These are phyloP conservation scores for Gallinago jamesoni DNA, from an alignment of 2,113 vertebrate genomes.

Conservation along the genomic window DNA sequence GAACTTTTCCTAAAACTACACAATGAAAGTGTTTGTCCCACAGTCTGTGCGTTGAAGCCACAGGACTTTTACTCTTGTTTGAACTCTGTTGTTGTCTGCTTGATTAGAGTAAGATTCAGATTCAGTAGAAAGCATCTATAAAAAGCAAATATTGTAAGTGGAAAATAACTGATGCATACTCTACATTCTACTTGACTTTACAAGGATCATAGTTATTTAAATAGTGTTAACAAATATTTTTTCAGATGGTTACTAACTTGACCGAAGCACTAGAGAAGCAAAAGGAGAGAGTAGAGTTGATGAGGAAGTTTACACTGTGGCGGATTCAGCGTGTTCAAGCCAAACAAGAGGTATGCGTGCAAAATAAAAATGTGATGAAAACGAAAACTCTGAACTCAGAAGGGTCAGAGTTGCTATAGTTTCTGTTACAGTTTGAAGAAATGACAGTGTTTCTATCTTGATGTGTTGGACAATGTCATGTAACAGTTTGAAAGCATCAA, in stretches of 20 bases:
- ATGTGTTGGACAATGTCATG: neutral
- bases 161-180: neutral
- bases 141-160: neutral
- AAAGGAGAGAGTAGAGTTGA: slow-evolving; percentile 86
- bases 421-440: neutral
- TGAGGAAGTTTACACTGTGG: slow-evolving; percentile 89
- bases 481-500: neutral
- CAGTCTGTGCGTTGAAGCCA: neutral
- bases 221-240: slow-evolving; percentile 18
- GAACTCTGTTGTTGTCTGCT: neutral
- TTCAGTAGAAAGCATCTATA: neutral
- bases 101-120: neutral
- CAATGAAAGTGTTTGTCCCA: neutral
- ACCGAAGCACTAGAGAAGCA: slow-evolving; percentile 85
- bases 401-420: neutral
- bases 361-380: neutral
- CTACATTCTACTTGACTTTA: neutral
- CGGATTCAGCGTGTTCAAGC: slow-evolving; percentile 79
- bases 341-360: slow-evolving; percentile 84
- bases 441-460: neutral
- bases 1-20: neutral
- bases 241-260: slow-evolving; percentile 89
- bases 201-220: neutral
- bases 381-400: neutral
- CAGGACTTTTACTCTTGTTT: neutral